A percentile compares a stretch with the other conserved stretches of the same genome.
Evolutionary conservation across 2,797 vertebrate genomes (phyloP).

Genomic region (Rhynchotus rufescens): DNA sequence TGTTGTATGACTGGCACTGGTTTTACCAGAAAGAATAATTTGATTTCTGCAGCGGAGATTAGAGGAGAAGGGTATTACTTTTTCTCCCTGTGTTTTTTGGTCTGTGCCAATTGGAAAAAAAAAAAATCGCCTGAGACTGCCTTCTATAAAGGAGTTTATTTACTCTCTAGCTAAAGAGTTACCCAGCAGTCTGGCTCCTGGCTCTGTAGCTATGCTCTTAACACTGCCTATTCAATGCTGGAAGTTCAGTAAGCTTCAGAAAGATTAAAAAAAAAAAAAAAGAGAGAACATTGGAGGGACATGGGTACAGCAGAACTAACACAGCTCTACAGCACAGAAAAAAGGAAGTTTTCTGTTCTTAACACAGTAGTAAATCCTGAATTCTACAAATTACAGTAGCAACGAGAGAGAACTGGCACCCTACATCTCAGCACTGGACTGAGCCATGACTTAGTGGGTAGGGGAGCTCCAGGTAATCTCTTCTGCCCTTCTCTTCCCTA

Average conservation of each 20-base stretch:
- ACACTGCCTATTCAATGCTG: background rate
- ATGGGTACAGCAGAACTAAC: background rate
- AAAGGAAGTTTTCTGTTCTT: background rate
- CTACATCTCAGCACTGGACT: background rate
- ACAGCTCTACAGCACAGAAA: background rate
- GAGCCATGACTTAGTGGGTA: background rate
- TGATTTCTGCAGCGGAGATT: background rate
- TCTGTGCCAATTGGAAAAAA: background rate
- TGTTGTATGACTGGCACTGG: background rate
- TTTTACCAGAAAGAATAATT: background rate
- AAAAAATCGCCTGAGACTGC: background rate
- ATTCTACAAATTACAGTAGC: background rate
- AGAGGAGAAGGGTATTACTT: background rate
- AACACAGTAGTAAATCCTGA: background rate
- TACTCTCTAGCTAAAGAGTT: background rate
- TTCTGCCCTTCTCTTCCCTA: background rate
- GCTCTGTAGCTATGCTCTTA: background rate
- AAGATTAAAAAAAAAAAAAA: no score
- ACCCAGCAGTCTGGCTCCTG: background rate
- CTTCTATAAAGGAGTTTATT: constrained; percentile 13
- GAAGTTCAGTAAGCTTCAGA: background rate
- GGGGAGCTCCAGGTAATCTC: background rate
- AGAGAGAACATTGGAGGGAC: background rate
- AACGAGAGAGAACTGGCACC: background rate
- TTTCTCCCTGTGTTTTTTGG: background rate